A percentile compares a stretch with the other conserved stretches of the same genome.
Conservation (phyloP, 2,888 invertebrate species). For the Cheilosia scutellata region DNA sequence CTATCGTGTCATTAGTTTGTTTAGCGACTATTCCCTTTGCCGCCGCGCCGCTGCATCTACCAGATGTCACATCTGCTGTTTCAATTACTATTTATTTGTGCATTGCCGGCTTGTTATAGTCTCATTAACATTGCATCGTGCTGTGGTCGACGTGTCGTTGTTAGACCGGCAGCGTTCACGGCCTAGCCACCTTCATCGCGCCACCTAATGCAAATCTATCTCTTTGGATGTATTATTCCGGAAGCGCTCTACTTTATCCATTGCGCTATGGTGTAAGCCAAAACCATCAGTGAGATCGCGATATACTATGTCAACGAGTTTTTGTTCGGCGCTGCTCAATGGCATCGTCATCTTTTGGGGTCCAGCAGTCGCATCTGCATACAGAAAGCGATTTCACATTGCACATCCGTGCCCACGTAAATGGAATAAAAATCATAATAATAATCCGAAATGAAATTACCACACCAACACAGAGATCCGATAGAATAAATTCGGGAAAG, state of each 20-base stretch:
- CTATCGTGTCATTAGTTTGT: constrained; percentile 46
- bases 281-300: constrained; percentile 28
- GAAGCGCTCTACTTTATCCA: constrained; percentile 55
- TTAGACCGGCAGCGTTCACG: constrained; percentile 34
- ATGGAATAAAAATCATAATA: constrained; percentile 47
- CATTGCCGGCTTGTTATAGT: constrained; percentile 47
- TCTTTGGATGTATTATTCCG: constrained; percentile 36
- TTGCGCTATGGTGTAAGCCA: constrained; percentile 15
- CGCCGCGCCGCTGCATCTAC: not conserved
- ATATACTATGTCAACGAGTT: constrained; percentile 54
- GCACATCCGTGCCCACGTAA: constrained; percentile 53
- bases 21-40: constrained; percentile 31
- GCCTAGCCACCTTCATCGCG: constrained; percentile 40
- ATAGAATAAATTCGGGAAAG: constrained; percentile 51
- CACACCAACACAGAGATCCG: not conserved
- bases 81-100: constrained; percentile 24
- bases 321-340: not conserved
- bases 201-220: constrained; percentile 41
- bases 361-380: constrained; percentile 29
- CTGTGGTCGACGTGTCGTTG: not conserved
- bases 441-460: constrained; percentile 50
- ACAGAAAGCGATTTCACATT: constrained; percentile 56
- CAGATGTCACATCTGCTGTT: constrained; percentile 17
- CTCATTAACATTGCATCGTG: constrained; percentile 48
- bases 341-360: constrained; percentile 36